A percentile compares a stretch with the other conserved stretches of the same genome.
These are phyloP conservation scores for Agrotis exclamationis DNA, from an alignment of 2,888 invertebrate species.

Conservation along the genomic window DNA sequence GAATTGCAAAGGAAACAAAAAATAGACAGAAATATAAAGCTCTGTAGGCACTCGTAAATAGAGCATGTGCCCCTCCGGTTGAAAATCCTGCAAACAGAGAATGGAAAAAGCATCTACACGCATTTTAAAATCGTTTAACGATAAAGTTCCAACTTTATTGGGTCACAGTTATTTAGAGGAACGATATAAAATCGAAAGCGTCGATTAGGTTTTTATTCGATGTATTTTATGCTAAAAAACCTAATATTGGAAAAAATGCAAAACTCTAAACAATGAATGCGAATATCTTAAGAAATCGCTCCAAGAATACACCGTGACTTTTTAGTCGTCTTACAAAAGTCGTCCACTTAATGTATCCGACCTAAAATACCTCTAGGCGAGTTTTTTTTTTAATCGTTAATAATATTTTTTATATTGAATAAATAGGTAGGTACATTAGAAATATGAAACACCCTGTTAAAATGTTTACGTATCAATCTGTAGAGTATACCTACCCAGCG, in stretches of 20 bases:
- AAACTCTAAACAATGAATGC: not conserved
- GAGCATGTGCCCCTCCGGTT: slow-evolving; percentile 10
- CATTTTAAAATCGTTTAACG: slow-evolving; percentile 32
- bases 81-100: slow-evolving; percentile 27
- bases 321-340: too few relatives aligned
- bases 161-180: slow-evolving; percentile 17
- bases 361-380: too few relatives aligned
- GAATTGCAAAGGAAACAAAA: not conserved
- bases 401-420: too few relatives aligned
- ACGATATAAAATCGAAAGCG: slow-evolving; percentile 16
- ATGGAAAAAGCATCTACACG: slow-evolving; percentile 33
- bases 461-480: too few relatives aligned
- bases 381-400: too few relatives aligned
- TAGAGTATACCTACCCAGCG: too few relatives aligned
- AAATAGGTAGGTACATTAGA: too few relatives aligned
- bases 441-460: too few relatives aligned
- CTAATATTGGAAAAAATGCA: not conserved
- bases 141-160: slow-evolving; percentile 28
- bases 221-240: not conserved
- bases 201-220: slow-evolving; percentile 30
- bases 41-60: slow-evolving; percentile 3
- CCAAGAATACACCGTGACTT: too few relatives aligned
- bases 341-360: too few relatives aligned
- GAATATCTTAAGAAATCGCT: too few relatives aligned
- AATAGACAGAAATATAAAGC: slow-evolving; percentile 6